Percentiles rank a stretch among this genome's conserved stretches.
Evolutionary conservation across 1,140 invertebrate genomes (phyloP).

Genomic region (Brachionus rubens): DNA sequence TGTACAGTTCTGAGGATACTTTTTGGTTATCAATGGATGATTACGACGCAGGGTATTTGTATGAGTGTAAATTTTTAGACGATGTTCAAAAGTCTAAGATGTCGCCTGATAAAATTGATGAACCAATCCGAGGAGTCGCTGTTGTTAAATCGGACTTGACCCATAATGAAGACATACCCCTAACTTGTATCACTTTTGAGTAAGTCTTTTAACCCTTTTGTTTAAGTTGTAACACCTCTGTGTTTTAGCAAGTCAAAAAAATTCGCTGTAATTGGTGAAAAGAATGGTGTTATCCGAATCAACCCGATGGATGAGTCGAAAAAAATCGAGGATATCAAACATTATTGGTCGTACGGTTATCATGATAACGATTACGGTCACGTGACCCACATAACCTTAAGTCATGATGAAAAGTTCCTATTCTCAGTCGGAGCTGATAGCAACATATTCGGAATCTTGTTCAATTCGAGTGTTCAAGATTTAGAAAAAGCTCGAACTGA

Average conservation of each 20-base stretch:
- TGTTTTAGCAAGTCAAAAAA: conserved; percentile 52
- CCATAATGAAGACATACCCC: conserved; percentile 52
- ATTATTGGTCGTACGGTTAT: conserved; percentile 72
- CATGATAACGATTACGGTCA: conserved; percentile 74
- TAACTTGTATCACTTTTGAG: conserved; percentile 56
- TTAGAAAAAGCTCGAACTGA: conserved; percentile 49
- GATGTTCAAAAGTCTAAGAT: conserved; percentile 46
- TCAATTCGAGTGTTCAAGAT: conserved; percentile 60
- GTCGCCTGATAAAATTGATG: conserved; percentile 49
- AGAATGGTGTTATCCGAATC: conserved; percentile 57
- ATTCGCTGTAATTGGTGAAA: conserved; percentile 55
- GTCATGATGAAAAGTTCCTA: conserved; percentile 66
- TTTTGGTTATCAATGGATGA: conserved; percentile 64
- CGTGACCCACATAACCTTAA: conserved; percentile 68
- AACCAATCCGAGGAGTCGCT: conserved; percentile 53
- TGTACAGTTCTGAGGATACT: conserved; percentile 52
- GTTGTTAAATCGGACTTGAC: conserved; percentile 51
- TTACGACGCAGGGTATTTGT: conserved; percentile 73
- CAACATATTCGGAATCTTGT: conserved; percentile 73
- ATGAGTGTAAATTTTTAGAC: conserved; percentile 64
- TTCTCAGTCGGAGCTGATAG: conserved; percentile 72
- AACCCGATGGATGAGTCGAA: conserved; percentile 51
- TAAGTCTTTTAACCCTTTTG: conserved; percentile 46
- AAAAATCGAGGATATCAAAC: conserved; percentile 53
- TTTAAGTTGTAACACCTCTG: background rate